These are phyloP conservation scores for Diarsia rubi DNA, from an alignment of 2,888 invertebrate species.

Conservation along the genomic window DNA sequence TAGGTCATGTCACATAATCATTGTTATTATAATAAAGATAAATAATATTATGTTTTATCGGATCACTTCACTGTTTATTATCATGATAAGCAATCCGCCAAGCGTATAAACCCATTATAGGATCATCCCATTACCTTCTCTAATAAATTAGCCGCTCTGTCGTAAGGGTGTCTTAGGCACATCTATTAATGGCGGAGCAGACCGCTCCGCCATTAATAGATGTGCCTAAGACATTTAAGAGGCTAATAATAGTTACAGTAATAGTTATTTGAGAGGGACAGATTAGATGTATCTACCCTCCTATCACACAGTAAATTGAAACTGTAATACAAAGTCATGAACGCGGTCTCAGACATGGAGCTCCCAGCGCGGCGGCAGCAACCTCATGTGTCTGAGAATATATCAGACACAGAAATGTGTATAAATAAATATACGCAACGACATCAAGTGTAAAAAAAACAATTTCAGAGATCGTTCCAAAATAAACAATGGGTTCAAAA, in stretches of 20 bases:
- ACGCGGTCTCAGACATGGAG: background rate
- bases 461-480: constrained; percentile 74
- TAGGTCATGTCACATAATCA: background rate
- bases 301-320: constrained; percentile 31
- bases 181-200: constrained; percentile 17
- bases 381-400: constrained; percentile 26
- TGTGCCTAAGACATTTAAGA: no score
- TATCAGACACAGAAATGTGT: constrained; percentile 30
- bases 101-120: background rate
- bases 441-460: constrained; percentile 70
- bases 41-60: background rate
- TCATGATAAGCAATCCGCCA: background rate
- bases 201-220: no score
- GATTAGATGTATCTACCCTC: constrained; percentile 38
- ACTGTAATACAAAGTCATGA: constrained; percentile 35
- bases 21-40: background rate
- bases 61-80: constrained; percentile 13
- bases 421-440: constrained; percentile 55
- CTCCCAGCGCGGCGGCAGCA: background rate
- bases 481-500: constrained; percentile 83
- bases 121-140: background rate
- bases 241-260: constrained; percentile 40
- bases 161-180: constrained; percentile 4
- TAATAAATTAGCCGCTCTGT: constrained; percentile 20
- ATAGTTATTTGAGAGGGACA: constrained; percentile 40